Percentiles rank a stretch among this genome's conserved stretches.
These are phyloP conservation scores for Formica aserva DNA, from an alignment of 2,888 invertebrate genomes.

Conservation along the genomic window DNA sequence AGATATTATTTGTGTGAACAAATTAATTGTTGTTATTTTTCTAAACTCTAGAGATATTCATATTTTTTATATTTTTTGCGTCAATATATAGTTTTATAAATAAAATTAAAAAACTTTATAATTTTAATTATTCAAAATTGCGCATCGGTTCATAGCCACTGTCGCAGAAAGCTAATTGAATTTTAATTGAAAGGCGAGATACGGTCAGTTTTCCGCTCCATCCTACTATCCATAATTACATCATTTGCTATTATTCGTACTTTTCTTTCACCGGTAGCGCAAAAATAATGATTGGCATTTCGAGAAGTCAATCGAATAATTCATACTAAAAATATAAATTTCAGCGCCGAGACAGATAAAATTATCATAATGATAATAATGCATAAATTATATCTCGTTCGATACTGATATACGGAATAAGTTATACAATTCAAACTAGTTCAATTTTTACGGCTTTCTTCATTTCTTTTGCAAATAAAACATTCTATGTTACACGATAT, in stretches of 20 bases:
- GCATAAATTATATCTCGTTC: slow-evolving; percentile 13
- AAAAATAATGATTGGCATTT: slow-evolving; percentile 20
- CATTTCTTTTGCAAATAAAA: neutral
- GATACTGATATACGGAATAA: neutral
- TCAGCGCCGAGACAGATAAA: slow-evolving; percentile 13
- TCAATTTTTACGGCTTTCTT: neutral
- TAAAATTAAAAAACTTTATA: neutral
- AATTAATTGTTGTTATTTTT: slow-evolving; percentile 7
- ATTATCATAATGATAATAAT: slow-evolving; percentile 20
- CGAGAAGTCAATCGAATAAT: slow-evolving; percentile 57
- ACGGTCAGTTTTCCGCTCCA: neutral
- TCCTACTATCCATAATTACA: slow-evolving; percentile 56
- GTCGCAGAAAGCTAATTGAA: slow-evolving; percentile 61
- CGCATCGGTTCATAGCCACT: slow-evolving; percentile 5
- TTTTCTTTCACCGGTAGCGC: neutral
- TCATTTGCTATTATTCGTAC: slow-evolving; percentile 60
- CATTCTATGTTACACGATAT: neutral
- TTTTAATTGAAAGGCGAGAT: slow-evolving; percentile 1
- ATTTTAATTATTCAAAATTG: neutral
- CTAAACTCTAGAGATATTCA: neutral
- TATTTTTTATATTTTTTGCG: neutral
- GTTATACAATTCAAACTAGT: slow-evolving; percentile 3
- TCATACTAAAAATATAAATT: slow-evolving; percentile 42
- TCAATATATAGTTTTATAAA: neutral
- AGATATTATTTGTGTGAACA: neutral